A percentile compares a stretch with the other conserved stretches of the same genome.
Conservation (phyloP, 2,888 invertebrate genomes). For the Therioaphis trifolii region DNA sequence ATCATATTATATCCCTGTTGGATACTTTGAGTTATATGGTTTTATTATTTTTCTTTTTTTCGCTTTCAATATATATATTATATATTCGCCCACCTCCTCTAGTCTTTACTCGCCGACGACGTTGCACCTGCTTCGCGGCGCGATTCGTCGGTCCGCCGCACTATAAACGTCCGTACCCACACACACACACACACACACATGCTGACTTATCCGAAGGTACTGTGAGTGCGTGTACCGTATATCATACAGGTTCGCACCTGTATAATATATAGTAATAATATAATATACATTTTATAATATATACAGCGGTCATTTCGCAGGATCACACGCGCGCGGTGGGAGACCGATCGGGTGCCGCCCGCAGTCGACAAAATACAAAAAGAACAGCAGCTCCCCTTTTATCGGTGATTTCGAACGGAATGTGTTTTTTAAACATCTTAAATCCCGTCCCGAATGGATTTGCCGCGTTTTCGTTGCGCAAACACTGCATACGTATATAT, state of each 20-base stretch:
- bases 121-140: conserved; percentile 20
- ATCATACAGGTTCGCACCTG: neutral
- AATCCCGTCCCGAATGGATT: conserved; percentile 61
- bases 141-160: neutral
- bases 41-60: neutral
- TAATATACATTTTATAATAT: too few species aligned
- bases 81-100: neutral
- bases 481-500: conserved; percentile 29
- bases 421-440: neutral
- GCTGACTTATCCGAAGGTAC: too few species aligned
- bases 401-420: conserved; percentile 1
- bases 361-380: neutral
- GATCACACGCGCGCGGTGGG: neutral
- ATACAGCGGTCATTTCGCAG: conserved; percentile 32
- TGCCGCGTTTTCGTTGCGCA: conserved; percentile 50
- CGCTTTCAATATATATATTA: neutral
- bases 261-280: neutral
- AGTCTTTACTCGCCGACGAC: neutral
- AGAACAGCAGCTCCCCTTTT: neutral
- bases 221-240: neutral
- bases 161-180: neutral
- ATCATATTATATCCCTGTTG: conserved; percentile 12
- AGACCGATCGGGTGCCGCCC: conserved; percentile 35
- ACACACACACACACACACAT: neutral
- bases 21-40: neutral